Evolutionary conservation across 1,140 invertebrate genomes (phyloP).

Genomic region (Diprion similis): DNA sequence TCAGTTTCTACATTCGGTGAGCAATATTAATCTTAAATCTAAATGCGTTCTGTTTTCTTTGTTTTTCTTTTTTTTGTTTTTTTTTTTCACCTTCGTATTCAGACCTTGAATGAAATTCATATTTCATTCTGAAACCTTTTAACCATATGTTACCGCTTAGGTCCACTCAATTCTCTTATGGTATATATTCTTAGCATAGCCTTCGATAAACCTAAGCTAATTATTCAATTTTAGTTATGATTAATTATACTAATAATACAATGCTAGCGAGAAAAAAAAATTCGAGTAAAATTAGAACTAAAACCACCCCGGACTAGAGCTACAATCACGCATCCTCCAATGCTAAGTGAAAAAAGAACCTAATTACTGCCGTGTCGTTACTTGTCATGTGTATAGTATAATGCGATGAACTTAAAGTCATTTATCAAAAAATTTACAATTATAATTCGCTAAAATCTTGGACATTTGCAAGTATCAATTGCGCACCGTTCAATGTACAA

Average conservation of each 20-base stretch:
- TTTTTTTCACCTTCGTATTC: slow-evolving; percentile 20
- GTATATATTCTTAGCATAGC: neutral
- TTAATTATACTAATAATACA: slow-evolving; percentile 24
- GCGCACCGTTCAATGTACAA: neutral
- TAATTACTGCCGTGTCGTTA: slow-evolving; percentile 4
- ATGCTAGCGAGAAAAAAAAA: slow-evolving; percentile 15
- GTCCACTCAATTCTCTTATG: neutral
- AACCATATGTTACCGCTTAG: neutral
- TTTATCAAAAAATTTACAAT: slow-evolving; percentile 4
- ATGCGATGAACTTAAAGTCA: neutral
- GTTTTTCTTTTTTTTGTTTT: slow-evolving; percentile 13
- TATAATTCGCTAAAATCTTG: slow-evolving; percentile 3
- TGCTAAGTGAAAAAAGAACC: neutral
- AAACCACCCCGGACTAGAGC: slow-evolving; percentile 47
- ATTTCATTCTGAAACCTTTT: neutral
- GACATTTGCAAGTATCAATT: slow-evolving; percentile 5
- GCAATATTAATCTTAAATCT: slow-evolving; percentile 1
- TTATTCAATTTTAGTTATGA: slow-evolving; percentile 25
- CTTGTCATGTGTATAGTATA: slow-evolving; percentile 2
- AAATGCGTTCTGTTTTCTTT: slow-evolving; percentile 7
- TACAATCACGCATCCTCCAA: slow-evolving; percentile 44
- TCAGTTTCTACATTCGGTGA: neutral
- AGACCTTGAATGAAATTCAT: slow-evolving; percentile 6
- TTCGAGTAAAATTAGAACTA: slow-evolving; percentile 25
- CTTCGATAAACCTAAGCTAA: neutral